Evolutionary conservation across 2,797 vertebrate species (phyloP), one percentile per base, ranked within the genome.

Genomic region (Gymnocypris eckloni): DNA sequence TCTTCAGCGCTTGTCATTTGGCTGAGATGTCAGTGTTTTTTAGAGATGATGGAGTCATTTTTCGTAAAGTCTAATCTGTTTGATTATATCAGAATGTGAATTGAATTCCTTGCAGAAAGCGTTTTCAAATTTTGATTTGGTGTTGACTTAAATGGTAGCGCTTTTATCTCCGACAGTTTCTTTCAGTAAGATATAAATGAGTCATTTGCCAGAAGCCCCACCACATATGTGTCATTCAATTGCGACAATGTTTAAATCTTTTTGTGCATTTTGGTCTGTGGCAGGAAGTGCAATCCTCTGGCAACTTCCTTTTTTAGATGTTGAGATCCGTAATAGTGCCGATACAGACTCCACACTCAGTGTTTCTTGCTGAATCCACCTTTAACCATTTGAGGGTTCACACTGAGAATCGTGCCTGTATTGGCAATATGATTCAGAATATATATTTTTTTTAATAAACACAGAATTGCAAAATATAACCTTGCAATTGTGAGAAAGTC

Each of bases 11-110:
- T 64, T 20, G 1, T n/a, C 9, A 0, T 45, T 50, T 28, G 10
- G 37, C 79, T 81, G 39, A 15, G 22, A 28, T n/a, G 9, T 70
- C 59, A 43, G 79, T 16, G 28, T 72, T 77, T 81, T 33, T 67
- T 15, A 69, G 12, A 69, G 50, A 37, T 77, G 85, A 82, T 77
- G 72, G 59, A n/a, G 71, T 67, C 48, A 48, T 67, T 54, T 75
- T 82, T 85, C 7, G 12, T 70, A 70, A 43, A 16, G 0, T 52
- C 20, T 54, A 20, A 69, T 78, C 73, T 39, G 52, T 20, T 10
- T 43, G 64, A 43, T 61, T 22, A 59, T 84, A 64, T 77, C 9
- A 37, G 39, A 4, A 22, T 72, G n/a, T 50, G 33, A 2, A 48
- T 56, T 50, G 33, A 2, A 48, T 56, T 67, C 33, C 5, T 8